Evolutionary conservation across 2,888 invertebrate species (phyloP), one percentile per base, ranked within the genome.

Genomic region (Cerastis rubricosa): DNA sequence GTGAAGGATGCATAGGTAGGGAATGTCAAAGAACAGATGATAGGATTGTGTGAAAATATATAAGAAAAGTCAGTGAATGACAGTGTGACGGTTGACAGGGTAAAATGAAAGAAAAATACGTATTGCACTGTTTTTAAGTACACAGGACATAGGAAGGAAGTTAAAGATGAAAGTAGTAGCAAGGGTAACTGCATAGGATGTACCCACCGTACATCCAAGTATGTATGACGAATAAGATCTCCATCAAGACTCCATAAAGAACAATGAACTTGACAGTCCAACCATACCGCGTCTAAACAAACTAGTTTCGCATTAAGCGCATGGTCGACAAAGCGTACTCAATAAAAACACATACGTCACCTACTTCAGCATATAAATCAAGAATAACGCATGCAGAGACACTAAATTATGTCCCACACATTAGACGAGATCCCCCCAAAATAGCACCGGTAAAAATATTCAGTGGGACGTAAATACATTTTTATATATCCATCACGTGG

Each of bases 241-340:
- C 29, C 54, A 49, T 35, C 29, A 29, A n/a, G 12, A 74, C 19
- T 22, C n/a, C 64, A 65, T 74, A 81, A 81, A 74, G 25, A 76
- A 5, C 57, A 65, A 66, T 78, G 77, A 82, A 82, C 82, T 78
- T 78, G 59, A 76, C 25, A 51, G 66, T 76, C 76, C 19, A 35
- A 49, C 14, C 14, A 59, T 45, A 76, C 65, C 59, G 49, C 66
- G 19, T 51, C 76, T 35, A 59, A 81, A 59, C 35, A 64, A 66
- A 59, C 77, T 29, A 40, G 78, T 61, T 82, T 59, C 49, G 49
- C 57, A 78, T 76, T 82, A 35, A 76, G 59, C 59, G 82, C 82
- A 66, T 66, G 65, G 14, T 14, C 59, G 65, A 59, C 82, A 65
- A 66, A 65, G 77, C 82, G 81, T 65, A 75, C 64, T 49, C 49